Conservation (phyloP, 2,113 vertebrate species). For the Perca flavescens region DNA sequence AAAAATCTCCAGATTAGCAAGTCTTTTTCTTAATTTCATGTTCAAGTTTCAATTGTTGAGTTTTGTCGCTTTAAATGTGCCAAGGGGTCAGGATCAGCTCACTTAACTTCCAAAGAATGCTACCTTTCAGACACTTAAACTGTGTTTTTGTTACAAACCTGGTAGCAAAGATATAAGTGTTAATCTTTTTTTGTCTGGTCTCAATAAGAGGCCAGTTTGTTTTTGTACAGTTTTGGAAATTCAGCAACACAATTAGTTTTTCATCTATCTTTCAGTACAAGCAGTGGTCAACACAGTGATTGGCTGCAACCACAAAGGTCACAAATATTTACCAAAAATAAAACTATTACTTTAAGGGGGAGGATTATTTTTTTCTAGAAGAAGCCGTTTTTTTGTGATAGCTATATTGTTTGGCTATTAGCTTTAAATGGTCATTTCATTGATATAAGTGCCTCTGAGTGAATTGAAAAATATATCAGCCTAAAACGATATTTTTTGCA, state of each 20-base stretch:
- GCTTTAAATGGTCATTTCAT: not conserved
- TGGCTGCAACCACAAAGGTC: not conserved
- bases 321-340: not conserved
- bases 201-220: not conserved
- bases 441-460: slow-evolving; percentile 13
- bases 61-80: not conserved
- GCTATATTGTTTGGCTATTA: not conserved
- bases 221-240: not conserved
- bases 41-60: not conserved
- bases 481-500: slow-evolving; percentile 41
- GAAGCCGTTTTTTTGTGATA: not conserved
- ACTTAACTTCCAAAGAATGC: not conserved
- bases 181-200: not conserved
- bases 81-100: not conserved
- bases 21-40: not conserved
- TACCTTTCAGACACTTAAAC: too few species aligned
- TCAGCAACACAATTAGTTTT: not conserved
- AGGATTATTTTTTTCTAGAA: not conserved
- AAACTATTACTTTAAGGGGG: not conserved
- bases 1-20: slow-evolving; percentile 34
- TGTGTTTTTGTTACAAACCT: not conserved
- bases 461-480: slow-evolving; percentile 8
- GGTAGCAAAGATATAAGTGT: too few species aligned
- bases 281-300: not conserved
- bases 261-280: not conserved